Base-by-base conservation (phyloP, 2,888 invertebrate species). In the Drosophila pseudotakahashii region DNA sequence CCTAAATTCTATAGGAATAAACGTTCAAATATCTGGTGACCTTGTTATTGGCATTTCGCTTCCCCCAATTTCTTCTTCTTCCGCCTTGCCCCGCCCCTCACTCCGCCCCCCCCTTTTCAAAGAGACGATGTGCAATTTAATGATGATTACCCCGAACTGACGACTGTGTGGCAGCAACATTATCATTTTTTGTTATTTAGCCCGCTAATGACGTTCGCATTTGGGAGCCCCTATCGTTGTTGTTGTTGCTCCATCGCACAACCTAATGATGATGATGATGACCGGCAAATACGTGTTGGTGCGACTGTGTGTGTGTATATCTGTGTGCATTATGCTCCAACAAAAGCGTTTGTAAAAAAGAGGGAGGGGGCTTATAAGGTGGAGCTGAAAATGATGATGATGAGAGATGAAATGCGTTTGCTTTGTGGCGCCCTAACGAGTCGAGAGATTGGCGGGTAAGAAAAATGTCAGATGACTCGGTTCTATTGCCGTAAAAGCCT, bases 211-310 rank as follows among this genome's bases (percentile, higher is more conserved):
- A 90, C 88, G 88, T 89, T 90, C 88, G 76, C 78, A 79, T 78
- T 88, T 79, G 45, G 70, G 61, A 62, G 63, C 63, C 61, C 30
- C 42, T 62, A 61, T 51, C 37, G 45, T 36, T 42, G 58, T 66
- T 61, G 69, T 36, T 51, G 50, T n/a, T 51, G 51, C 50, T 58
- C 55, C 42, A 42, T 19, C 62, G 76, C 59, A 59, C 73, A 87
- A 87, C 81, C 85, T 90, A 90, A 90, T 90, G 90, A 90, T 90
- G 89, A 90, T 90, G 90, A 90, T 90, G 89, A 90, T 89, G 89
- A 89, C 90, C 87, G 89, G 81, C 77, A 78, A 78, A 79, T 79
- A 60, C 72, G 58, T 51, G 75, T 70, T 26, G 64, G 39, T 50
- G 42, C 41, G 32, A 30, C 55, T 61, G 66, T 54, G 48, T 68